These are phyloP conservation scores for Sinonovacula constricta DNA, from an alignment of 1,140 invertebrate species.

Conservation along the genomic window DNA sequence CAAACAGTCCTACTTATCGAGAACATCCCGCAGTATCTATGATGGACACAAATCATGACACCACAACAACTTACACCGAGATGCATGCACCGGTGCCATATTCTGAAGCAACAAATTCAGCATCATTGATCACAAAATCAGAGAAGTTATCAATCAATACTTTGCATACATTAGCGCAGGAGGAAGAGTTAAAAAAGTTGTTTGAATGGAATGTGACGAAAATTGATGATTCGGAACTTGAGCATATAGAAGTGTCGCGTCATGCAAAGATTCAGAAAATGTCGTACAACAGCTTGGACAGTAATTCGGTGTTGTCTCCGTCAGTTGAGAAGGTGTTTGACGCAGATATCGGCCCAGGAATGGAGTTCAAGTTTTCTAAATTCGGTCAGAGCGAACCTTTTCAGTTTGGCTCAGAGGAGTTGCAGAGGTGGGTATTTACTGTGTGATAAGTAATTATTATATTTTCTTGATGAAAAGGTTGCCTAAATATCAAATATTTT, in stretches of 20 bases:
- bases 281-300: slow-evolving; percentile 54
- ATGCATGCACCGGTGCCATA: slow-evolving; percentile 16
- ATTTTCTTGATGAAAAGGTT: too few relatives aligned
- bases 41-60: slow-evolving; percentile 23
- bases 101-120: slow-evolving; percentile 59
- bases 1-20: slow-evolving; percentile 24
- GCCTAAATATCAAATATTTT: too few relatives aligned
- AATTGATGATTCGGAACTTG: slow-evolving; percentile 26
- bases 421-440: too few relatives aligned
- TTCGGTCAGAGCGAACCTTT: slow-evolving; percentile 58
- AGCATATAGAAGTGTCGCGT: slow-evolving; percentile 20
- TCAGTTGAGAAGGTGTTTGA: slow-evolving; percentile 58
- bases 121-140: slow-evolving; percentile 64
- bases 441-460: too few relatives aligned
- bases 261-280: slow-evolving; percentile 34
- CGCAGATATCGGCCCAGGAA: slow-evolving; percentile 50
- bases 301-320: slow-evolving; percentile 53
- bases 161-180: slow-evolving; percentile 43
- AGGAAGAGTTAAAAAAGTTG: slow-evolving; percentile 35
- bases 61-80: background rate
- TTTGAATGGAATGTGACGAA: slow-evolving; percentile 52
- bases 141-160: slow-evolving; percentile 62
- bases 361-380: slow-evolving; percentile 62
- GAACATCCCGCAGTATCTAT: background rate
- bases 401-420: slow-evolving; percentile 48